A percentile compares a stretch with the other conserved stretches of the same genome.
phyloP scores from a whole-genome alignment of 2,888 invertebrate genomes.

The Apamea sordens region DNA sequence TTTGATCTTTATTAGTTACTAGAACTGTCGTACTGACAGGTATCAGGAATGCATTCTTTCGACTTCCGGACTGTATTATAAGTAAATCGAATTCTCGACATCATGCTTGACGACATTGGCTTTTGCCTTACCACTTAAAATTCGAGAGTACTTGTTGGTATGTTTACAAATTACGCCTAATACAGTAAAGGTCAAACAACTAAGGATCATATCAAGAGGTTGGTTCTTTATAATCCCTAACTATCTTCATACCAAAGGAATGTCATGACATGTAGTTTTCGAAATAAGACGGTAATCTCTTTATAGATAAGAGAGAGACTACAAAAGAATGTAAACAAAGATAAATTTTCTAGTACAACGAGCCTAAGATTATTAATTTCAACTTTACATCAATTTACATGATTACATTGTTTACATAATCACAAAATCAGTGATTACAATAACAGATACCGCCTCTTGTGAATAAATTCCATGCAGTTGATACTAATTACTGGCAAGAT shows the following conservation, averaged over 20 bases:
- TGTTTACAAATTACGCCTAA: neutral
- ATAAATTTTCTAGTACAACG: constrained; percentile 23
- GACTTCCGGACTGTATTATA: neutral
- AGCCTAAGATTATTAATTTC: constrained; percentile 22
- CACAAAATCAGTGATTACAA: constrained; percentile 40
- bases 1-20: neutral
- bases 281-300: constrained; percentile 57
- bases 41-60: neutral
- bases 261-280: constrained; percentile 27
- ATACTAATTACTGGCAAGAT: constrained; percentile 51
- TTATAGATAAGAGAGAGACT: constrained; percentile 38
- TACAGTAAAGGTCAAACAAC: neutral
- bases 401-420: constrained; percentile 43
- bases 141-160: neutral
- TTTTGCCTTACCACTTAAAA: neutral
- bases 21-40: neutral
- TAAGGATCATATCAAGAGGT: constrained; percentile 15
- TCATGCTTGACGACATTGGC: neutral
- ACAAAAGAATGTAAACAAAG: constrained; percentile 37
- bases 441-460: constrained; percentile 45
- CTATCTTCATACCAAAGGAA: constrained; percentile 42
- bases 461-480: constrained; percentile 45
- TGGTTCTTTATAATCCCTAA: constrained; percentile 15
- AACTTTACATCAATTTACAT: constrained; percentile 39
- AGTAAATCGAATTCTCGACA: neutral